Conservation (phyloP, 2,113 vertebrate species). For the Myiozetetes cayanensis region DNA sequence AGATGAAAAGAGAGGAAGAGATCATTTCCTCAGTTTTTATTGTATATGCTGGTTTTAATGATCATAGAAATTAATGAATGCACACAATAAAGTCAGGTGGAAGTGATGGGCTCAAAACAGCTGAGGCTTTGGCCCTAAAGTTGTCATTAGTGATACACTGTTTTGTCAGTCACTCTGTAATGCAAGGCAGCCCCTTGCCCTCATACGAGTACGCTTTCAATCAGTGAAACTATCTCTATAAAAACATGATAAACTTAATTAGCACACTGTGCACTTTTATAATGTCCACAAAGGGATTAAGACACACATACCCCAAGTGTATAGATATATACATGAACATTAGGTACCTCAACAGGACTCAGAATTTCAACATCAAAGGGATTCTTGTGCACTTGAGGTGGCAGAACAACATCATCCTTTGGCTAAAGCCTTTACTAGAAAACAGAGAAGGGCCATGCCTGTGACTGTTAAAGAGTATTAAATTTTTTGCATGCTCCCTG, state of each 20-base stretch:
- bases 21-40: background rate
- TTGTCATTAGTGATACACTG: no score
- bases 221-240: background rate
- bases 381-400: background rate
- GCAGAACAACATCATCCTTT: background rate
- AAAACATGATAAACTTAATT: background rate
- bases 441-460: background rate
- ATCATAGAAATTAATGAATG: background rate
- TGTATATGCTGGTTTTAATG: background rate
- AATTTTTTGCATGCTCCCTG: background rate
- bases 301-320: accelerated
- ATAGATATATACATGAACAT: background rate
- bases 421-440: background rate
- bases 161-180: background rate
- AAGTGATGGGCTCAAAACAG: background rate
- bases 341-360: background rate
- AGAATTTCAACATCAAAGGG: background rate
- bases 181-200: background rate
- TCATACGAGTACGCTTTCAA: background rate
- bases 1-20: background rate
- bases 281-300: background rate
- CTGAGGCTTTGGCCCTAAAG: background rate
- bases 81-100: background rate
- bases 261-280: background rate
- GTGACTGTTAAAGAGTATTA: background rate